These are phyloP conservation scores for Sorex araneus DNA, from an alignment of 2,113 vertebrate genomes.

Conservation along the genomic window DNA sequence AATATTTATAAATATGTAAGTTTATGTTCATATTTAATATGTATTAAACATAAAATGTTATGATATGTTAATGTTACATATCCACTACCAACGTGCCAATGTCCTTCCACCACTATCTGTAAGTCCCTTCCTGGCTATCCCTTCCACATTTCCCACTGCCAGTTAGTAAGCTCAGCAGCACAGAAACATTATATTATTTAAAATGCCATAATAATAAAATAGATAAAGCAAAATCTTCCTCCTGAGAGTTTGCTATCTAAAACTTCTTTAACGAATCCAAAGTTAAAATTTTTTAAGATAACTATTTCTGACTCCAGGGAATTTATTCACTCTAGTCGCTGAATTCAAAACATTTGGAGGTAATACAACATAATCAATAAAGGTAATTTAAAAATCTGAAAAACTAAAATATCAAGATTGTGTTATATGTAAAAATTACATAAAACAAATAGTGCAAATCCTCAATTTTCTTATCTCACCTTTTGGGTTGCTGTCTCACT, in stretches of 20 bases:
- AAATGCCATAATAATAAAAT: not conserved
- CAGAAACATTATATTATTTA: conserved; percentile 16
- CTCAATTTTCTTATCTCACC: conserved; percentile 8
- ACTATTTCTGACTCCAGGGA: not conserved
- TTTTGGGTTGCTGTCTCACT: not conserved
- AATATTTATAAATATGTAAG: too few species aligned
- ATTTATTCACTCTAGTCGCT: not conserved
- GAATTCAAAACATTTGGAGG: not conserved
- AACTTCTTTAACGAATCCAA: conserved; percentile 36
- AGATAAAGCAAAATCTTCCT: not conserved
- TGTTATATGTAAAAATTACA: conserved; percentile 18
- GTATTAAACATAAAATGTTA: too few species aligned
- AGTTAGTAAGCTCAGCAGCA: not conserved
- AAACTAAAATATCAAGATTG: not conserved
- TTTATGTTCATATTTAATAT: too few species aligned
- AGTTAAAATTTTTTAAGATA: conserved; percentile 10
- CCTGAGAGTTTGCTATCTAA: not conserved
- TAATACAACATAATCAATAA: not conserved
- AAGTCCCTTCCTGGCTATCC: not conserved
- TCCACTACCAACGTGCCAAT: too few species aligned
- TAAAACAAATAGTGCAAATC: not conserved
- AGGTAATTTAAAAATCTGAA: not conserved
- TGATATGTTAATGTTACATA: too few species aligned
- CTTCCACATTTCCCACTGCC: not conserved
- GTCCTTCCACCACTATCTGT: too few species aligned